Conservation (phyloP, 2,888 invertebrate genomes). For the Latrodectus elegans region DNA sequence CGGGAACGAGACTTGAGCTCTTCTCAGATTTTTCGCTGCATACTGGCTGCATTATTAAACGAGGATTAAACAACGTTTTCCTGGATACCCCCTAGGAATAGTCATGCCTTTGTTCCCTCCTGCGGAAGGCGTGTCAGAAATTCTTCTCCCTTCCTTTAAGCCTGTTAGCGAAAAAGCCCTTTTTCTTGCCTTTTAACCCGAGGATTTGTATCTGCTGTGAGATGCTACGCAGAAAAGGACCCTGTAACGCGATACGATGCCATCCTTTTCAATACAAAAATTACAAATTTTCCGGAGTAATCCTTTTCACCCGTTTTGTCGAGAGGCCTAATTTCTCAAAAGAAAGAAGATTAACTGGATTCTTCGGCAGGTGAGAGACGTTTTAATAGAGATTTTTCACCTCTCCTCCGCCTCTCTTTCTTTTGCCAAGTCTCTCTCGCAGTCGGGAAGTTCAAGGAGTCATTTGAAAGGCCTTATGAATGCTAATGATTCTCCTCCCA, state of each 20-base stretch:
- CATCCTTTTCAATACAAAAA: not conserved
- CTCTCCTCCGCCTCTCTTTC: not conserved
- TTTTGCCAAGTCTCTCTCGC: too few species aligned
- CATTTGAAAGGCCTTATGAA: not conserved
- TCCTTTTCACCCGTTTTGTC: constrained; percentile 21
- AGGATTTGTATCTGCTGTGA: constrained; percentile 49
- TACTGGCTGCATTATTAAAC: constrained; percentile 61
- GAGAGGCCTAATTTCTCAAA: constrained; percentile 45
- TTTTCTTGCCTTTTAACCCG: constrained; percentile 59
- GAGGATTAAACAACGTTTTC: constrained; percentile 65
- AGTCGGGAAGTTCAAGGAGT: not conserved
- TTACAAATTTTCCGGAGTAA: constrained; percentile 14
- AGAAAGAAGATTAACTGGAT: constrained; percentile 49
- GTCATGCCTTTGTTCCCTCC: constrained; percentile 8
- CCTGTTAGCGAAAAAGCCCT: constrained; percentile 65
- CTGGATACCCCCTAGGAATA: constrained; percentile 19
- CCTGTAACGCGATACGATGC: not conserved
- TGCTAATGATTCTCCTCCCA: not conserved
- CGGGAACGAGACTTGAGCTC: constrained; percentile 56
- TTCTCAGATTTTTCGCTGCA: constrained; percentile 58
- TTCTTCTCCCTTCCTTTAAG: constrained; percentile 49
- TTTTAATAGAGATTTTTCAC: constrained; percentile 48
- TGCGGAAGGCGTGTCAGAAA: constrained; percentile 50
- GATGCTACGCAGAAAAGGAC: not conserved
- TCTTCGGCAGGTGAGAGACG: constrained; percentile 20